A percentile compares a stretch with the other conserved stretches of the same genome.
Evolutionary conservation across 2,113 vertebrate species (phyloP).

Genomic region (Excalfactoria chinensis): DNA sequence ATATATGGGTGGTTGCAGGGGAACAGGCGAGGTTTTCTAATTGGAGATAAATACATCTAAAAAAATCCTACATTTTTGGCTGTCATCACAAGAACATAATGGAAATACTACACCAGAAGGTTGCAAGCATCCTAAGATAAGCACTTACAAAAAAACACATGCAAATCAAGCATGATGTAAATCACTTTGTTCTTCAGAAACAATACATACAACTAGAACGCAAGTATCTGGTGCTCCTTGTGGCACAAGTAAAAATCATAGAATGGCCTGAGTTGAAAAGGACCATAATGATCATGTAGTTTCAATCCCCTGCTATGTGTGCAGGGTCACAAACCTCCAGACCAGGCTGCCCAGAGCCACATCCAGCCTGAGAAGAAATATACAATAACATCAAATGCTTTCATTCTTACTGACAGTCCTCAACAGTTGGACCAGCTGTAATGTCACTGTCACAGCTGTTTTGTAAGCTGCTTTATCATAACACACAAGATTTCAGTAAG

Average conservation of each 20-base stretch:
- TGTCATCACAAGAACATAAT: not conserved
- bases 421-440: not conserved
- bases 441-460: not conserved
- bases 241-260: not conserved
- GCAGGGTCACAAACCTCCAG: too few relatives aligned
- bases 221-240: not conserved
- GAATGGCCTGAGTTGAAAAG: too few relatives aligned
- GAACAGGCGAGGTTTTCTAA: not conserved
- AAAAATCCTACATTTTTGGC: not conserved
- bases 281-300: too few relatives aligned
- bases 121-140: not conserved
- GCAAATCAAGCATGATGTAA: not conserved
- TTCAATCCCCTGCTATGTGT: too few relatives aligned
- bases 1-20: not conserved
- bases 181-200: not conserved
- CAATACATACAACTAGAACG: not conserved
- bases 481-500: not conserved
- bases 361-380: not conserved
- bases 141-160: not conserved
- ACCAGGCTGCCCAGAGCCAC: too few relatives aligned
- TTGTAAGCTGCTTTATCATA: not conserved
- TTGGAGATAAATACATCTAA: not conserved
- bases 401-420: not conserved
- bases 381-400: not conserved
- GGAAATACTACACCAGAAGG: not conserved